These are phyloP conservation scores for Pseudomugil gertrudae DNA, from an alignment of 2,797 vertebrate genomes.

Conservation along the genomic window DNA sequence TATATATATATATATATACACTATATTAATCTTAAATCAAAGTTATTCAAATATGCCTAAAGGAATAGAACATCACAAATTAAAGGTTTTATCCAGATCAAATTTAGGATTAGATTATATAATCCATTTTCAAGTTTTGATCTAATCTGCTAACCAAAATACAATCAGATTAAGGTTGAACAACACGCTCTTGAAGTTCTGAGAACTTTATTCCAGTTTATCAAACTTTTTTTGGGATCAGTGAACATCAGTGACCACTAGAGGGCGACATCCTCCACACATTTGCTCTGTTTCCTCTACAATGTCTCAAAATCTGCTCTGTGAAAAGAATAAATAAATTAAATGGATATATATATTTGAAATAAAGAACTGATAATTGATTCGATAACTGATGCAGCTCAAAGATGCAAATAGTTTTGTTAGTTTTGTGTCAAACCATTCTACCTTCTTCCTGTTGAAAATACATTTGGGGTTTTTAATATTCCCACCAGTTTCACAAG, in stretches of 20 bases:
- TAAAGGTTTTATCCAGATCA: too few species aligned
- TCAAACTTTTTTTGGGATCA: background rate
- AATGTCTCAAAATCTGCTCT: background rate
- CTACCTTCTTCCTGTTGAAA: conserved; percentile 1
- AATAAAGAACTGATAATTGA: too few species aligned
- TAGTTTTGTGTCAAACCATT: background rate
- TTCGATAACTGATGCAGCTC: background rate
- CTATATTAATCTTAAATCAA: too few species aligned
- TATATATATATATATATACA: too few species aligned
- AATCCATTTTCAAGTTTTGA: too few species aligned
- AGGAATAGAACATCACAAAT: too few species aligned
- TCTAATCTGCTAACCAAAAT: too few species aligned
- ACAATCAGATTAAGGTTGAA: too few species aligned
- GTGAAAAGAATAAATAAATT: background rate
- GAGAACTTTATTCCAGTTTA: background rate
- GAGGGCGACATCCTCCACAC: conserved; percentile 67
- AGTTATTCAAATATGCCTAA: too few species aligned
- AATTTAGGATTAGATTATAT: too few species aligned
- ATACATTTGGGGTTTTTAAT: conserved; percentile 11
- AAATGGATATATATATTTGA: background rate
- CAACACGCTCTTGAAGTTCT: background rate
- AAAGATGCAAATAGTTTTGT: background rate
- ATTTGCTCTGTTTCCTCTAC: conserved; percentile 15
- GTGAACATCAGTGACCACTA: conserved; percentile 52
- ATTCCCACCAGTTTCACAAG: conserved; percentile 13